phyloP scores from a whole-genome alignment of 2,113 vertebrate species.

The Barbus barbus region DNA sequence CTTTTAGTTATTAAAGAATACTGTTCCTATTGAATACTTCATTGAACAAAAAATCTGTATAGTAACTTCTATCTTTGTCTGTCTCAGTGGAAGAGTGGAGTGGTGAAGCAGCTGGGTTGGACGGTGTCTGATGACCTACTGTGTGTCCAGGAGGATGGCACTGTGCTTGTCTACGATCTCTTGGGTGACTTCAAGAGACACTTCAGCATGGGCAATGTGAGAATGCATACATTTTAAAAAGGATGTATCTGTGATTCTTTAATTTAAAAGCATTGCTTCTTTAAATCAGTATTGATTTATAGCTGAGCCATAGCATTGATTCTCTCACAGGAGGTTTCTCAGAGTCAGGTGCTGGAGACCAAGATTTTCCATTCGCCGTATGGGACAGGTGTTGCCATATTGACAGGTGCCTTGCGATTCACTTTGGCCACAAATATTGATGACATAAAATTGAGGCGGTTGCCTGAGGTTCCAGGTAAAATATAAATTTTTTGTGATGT shows the following conservation, averaged over 20 bases:
- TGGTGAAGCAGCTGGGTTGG: slow-evolving; percentile 88
- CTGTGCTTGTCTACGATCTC: slow-evolving; percentile 88
- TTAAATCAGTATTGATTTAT: too few relatives aligned
- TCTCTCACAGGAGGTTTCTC: slow-evolving; percentile 84
- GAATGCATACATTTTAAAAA: slow-evolving; percentile 38
- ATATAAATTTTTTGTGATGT: neutral
- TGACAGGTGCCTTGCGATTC: slow-evolving; percentile 86
- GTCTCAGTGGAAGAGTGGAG: slow-evolving; percentile 89
- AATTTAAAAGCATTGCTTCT: neutral
- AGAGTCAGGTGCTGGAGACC: slow-evolving; percentile 89
- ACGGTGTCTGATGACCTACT: slow-evolving; percentile 88
- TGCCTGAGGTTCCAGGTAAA: slow-evolving; percentile 90
- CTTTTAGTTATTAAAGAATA: neutral
- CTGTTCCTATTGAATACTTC: neutral
- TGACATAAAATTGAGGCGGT: slow-evolving; percentile 88
- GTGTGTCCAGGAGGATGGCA: slow-evolving; percentile 91
- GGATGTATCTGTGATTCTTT: neutral
- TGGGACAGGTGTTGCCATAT: slow-evolving; percentile 89
- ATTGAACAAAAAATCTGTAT: slow-evolving; percentile 20
- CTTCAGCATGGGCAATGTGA: slow-evolving; percentile 94
- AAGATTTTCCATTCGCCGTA: slow-evolving; percentile 92
- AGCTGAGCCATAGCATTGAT: neutral
- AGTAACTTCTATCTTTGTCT: neutral
- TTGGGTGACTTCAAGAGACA: slow-evolving; percentile 89
- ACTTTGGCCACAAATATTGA: slow-evolving; percentile 88